These are phyloP conservation scores for Pseudomyrmex flavicornis DNA, from an alignment of 1,140 invertebrate species.

Conservation along the genomic window DNA sequence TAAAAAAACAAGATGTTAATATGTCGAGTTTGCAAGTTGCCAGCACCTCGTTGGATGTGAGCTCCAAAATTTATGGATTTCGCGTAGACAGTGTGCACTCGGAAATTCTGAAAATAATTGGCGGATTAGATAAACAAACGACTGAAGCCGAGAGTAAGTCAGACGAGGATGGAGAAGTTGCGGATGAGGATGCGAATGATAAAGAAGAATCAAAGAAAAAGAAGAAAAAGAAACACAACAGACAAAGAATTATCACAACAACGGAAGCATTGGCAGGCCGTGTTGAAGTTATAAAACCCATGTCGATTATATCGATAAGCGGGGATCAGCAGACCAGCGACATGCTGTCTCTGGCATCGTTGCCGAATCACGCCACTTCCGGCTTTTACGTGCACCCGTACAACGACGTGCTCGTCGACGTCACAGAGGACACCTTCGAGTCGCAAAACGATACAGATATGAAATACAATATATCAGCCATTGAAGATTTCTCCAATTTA, in stretches of 20 bases:
- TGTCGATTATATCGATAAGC: slow-evolving; percentile 69
- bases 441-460: not conserved
- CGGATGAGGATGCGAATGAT: not conserved
- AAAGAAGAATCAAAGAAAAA: slow-evolving; percentile 73
- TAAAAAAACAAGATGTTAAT: slow-evolving; percentile 88
- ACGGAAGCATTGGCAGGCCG: slow-evolving; percentile 82
- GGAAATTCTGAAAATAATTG: slow-evolving; percentile 92
- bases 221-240: slow-evolving; percentile 76
- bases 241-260: slow-evolving; percentile 77
- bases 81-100: slow-evolving; percentile 92
- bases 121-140: slow-evolving; percentile 86
- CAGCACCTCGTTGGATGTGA: slow-evolving; percentile 92
- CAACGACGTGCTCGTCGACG: slow-evolving; percentile 74
- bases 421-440: slow-evolving; percentile 2
- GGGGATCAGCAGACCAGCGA: slow-evolving; percentile 81
- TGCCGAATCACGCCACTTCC: slow-evolving; percentile 76
- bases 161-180: slow-evolving; percentile 68
- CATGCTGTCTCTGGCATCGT: slow-evolving; percentile 76
- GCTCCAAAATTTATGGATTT: slow-evolving; percentile 93
- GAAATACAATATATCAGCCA: not conserved
- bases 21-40: slow-evolving; percentile 91
- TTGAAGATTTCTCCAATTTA: slow-evolving; percentile 58
- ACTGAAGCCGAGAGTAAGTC: slow-evolving; percentile 81
- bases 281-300: slow-evolving; percentile 78
- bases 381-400: slow-evolving; percentile 71